phyloP scores from a whole-genome alignment of 2,113 vertebrate species.

The Pandion haliaetus region DNA sequence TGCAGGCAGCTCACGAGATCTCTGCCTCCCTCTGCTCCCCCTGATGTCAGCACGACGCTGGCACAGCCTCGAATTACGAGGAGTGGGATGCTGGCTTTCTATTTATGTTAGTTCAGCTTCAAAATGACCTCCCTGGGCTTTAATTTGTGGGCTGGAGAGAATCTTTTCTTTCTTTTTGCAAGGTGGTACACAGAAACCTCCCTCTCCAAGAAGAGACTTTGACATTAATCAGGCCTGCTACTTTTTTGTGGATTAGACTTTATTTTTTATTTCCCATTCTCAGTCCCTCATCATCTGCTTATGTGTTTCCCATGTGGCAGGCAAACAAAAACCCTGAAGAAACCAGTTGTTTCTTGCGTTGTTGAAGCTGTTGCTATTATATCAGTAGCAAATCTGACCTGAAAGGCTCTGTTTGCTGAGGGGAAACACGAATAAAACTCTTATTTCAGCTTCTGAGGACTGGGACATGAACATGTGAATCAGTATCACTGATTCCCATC shows the following conservation, averaged over 20 bases:
- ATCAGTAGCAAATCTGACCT: background rate
- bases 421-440: background rate
- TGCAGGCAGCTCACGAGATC: accelerated
- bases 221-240: background rate
- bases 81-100: background rate
- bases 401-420: background rate
- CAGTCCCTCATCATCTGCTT: background rate
- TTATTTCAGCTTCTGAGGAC: background rate
- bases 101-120: background rate
- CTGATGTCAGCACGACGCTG: background rate
- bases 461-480: background rate
- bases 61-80: background rate
- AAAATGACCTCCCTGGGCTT: background rate
- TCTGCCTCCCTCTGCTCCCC: background rate
- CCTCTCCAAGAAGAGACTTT: background rate
- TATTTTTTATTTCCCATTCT: background rate
- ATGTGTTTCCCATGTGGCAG: background rate
- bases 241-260: background rate
- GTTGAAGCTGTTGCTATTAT: background rate
- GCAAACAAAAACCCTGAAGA: background rate
- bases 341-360: background rate
- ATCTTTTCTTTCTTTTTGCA: background rate
- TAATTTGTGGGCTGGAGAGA: background rate
- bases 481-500: background rate
- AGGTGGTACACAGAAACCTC: background rate